These are phyloP conservation scores for Clivina fossor DNA, from an alignment of 2,888 invertebrate species.

Conservation along the genomic window DNA sequence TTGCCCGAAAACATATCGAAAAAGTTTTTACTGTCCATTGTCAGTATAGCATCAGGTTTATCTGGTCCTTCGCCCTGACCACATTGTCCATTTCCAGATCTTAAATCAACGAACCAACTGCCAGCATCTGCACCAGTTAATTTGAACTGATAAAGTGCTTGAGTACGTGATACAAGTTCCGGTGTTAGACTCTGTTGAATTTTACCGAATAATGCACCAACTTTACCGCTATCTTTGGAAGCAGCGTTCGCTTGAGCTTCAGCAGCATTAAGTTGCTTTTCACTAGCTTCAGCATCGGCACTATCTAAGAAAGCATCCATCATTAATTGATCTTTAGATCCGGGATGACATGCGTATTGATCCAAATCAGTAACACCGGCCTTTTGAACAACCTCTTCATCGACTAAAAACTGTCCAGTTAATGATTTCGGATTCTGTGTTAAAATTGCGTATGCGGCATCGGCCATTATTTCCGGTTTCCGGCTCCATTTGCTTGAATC, in stretches of 20 bases:
- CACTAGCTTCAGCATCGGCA: slow-evolving; percentile 25
- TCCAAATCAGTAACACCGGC: slow-evolving; percentile 83
- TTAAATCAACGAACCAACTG: slow-evolving; percentile 78
- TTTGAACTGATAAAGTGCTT: slow-evolving; percentile 85
- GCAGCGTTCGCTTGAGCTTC: slow-evolving; percentile 22
- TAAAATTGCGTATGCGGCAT: slow-evolving; percentile 84
- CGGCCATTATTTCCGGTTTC: slow-evolving; percentile 83
- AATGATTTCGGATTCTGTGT: slow-evolving; percentile 73
- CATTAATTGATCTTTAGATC: slow-evolving; percentile 67
- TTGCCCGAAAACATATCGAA: slow-evolving; percentile 83
- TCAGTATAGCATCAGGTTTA: slow-evolving; percentile 79
- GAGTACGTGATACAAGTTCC: slow-evolving; percentile 79
- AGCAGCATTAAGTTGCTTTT: slow-evolving; percentile 3
- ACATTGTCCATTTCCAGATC: slow-evolving; percentile 77
- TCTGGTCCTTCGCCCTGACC: slow-evolving; percentile 74
- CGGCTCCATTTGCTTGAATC: slow-evolving; percentile 68
- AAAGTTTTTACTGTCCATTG: slow-evolving; percentile 79
- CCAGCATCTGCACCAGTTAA: slow-evolving; percentile 72
- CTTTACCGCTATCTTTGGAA: slow-evolving; percentile 55
- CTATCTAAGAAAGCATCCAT: slow-evolving; percentile 86
- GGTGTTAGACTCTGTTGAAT: slow-evolving; percentile 70
- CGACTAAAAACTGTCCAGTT: slow-evolving; percentile 90
- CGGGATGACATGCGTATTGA: slow-evolving; percentile 81
- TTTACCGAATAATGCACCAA: slow-evolving; percentile 69
- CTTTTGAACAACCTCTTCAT: slow-evolving; percentile 80